Evolutionary conservation across 92 coral and sea anemone genomes (phyloP), one percentile per base, ranked within the genome.

Genomic region (Pocillopora meandrina): DNA sequence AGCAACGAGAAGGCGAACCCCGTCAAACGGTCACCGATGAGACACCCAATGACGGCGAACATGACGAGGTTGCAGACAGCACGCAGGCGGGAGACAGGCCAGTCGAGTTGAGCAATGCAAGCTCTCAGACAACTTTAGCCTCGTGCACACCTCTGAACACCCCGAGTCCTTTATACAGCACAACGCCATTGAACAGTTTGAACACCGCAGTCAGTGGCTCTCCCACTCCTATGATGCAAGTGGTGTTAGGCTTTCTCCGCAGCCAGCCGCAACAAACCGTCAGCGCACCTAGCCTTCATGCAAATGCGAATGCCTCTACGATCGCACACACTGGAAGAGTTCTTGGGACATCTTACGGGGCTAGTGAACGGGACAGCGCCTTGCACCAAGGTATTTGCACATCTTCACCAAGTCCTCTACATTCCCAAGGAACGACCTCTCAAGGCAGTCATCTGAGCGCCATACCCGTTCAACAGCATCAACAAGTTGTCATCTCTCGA

Each of bases 61-160:
- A 42, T 59, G 85, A 34, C n/a, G 16, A 33, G 16, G 58, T 19
- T 21, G 1, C 70, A 31, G 35, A 9, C 34, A 36, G 7, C 61
- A n/a, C 69, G 21, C 52, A 47, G 70, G 77, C 56, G 21, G 61
- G 60, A 70, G 70, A 59, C 42, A 33, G 70, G 23, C 34, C 12
- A 35, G 77, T n/a, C n/a, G 12, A 75, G 12, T n/a, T 70, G 57
- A 19, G 62, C 16, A 18, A 68, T 34, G 21, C 70, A 36, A 71
- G 85, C 52, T 57, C 77, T 59, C 59, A 70, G 69, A 49, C 87
- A 10, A 10, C 87, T 68, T 68, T 52, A 35, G 83, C 33, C 5
- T 20, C 66, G 47, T 82, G 91, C 47, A 87, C 93, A 1, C 98
- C 98, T 2, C 84, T 94, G 15, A 94, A 94, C 59, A 85, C 95